phyloP scores from a whole-genome alignment of 1,140 invertebrate genomes.

The Aphis craccivora region DNA sequence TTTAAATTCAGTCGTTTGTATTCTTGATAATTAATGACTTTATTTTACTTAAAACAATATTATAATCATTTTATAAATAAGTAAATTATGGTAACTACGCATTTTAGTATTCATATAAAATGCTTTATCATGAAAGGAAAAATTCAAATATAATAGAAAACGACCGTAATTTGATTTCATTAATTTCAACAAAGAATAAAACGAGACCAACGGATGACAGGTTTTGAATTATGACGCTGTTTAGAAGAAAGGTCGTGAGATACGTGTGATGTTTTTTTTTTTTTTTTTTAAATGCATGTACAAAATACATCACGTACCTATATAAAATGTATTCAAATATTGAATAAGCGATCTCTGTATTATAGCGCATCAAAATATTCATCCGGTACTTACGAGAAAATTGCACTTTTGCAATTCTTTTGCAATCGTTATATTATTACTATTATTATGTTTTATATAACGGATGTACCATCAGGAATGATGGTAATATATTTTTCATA shows the following conservation, averaged over 20 bases:
- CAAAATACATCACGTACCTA: neutral
- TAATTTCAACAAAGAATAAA: constrained; percentile 21
- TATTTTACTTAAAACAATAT: constrained; percentile 38
- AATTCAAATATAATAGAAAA: constrained; percentile 16
- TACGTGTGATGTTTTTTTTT: neutral
- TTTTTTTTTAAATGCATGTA: neutral
- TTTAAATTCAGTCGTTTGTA: neutral
- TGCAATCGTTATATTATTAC: neutral
- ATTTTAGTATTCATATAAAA: neutral
- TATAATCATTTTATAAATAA: constrained; percentile 17
- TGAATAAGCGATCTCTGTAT: neutral
- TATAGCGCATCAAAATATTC: neutral
- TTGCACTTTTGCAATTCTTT: neutral
- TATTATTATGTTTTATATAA: neutral
- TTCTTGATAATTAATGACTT: constrained; percentile 27
- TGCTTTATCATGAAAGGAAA: constrained; percentile 1
- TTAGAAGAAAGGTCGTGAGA: neutral
- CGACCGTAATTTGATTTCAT: constrained; percentile 44
- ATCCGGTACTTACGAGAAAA: neutral
- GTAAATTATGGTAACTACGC: neutral
- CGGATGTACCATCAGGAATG: neutral
- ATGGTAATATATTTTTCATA: neutral
- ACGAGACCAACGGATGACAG: neutral
- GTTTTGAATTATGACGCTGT: constrained; percentile 9
- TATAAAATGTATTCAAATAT: neutral